A percentile compares a stretch with the other conserved stretches of the same genome.
Conservation (phyloP, 1,140 invertebrate species). For the Pachyrhynchus sulphureomaculatus region DNA sequence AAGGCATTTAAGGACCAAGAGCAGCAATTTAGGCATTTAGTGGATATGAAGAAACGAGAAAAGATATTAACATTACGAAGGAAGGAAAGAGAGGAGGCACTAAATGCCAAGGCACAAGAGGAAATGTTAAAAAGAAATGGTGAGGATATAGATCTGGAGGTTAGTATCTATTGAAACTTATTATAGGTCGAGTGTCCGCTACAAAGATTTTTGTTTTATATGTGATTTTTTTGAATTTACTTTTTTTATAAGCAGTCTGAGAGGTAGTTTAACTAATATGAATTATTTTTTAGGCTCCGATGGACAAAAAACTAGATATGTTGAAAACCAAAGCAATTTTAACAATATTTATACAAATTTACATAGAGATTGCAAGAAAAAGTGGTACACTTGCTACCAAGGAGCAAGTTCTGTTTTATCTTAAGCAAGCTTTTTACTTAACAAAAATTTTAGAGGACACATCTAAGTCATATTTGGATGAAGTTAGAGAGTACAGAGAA, state of each 20-base stretch:
- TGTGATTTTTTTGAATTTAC: too few relatives aligned
- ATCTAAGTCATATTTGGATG: slow-evolving; percentile 51
- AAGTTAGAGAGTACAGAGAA: slow-evolving; percentile 21
- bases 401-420: slow-evolving; percentile 41
- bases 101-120: slow-evolving; percentile 4
- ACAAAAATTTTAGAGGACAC: slow-evolving; percentile 63
- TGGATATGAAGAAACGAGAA: slow-evolving; percentile 25
- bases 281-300: slow-evolving; percentile 30
- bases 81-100: slow-evolving; percentile 5
- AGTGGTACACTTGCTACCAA: slow-evolving; percentile 61
- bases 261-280: too few relatives aligned
- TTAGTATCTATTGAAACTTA: background rate
- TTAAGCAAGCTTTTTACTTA: slow-evolving; percentile 68
- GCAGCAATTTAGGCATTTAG: slow-evolving; percentile 21
- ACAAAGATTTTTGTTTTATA: too few relatives aligned
- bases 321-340: slow-evolving; percentile 52
- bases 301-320: slow-evolving; percentile 28
- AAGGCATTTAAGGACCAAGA: slow-evolving; percentile 26
- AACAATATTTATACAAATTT: slow-evolving; percentile 69
- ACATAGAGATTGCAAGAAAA: slow-evolving; percentile 64
- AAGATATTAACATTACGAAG: slow-evolving; percentile 2
- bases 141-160: slow-evolving; percentile 9
- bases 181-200: slow-evolving; percentile 3
- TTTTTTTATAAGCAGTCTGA: too few relatives aligned
- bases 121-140: slow-evolving; percentile 4